Evolutionary conservation across 2,113 vertebrate species (phyloP).

Genomic region (Rhea americana): DNA sequence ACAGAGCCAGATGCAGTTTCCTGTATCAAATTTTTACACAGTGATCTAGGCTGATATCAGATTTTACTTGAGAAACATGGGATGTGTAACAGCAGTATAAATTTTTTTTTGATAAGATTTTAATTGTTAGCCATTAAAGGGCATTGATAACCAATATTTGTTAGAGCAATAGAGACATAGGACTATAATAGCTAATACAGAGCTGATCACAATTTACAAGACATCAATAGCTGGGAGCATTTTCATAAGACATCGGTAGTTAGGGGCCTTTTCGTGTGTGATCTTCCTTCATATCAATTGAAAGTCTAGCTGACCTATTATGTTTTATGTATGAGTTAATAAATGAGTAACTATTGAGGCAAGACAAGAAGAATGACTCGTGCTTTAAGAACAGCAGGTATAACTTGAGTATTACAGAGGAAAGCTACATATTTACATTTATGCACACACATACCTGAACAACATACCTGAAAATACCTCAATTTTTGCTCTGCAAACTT

Average conservation of each 20-base stretch:
- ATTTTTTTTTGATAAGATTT: not conserved
- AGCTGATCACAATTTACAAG: not conserved
- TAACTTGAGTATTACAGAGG: not conserved
- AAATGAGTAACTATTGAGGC: not conserved
- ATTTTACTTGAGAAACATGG: not conserved
- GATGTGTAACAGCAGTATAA: not conserved
- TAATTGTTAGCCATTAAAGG: not conserved
- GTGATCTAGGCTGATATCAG: not conserved
- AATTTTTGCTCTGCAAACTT: not conserved
- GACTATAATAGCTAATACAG: not conserved
- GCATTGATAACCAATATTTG: not conserved
- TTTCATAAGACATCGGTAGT: not conserved
- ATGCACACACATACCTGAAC: not conserved
- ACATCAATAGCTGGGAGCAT: not conserved
- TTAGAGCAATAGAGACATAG: not conserved
- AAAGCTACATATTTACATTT: not conserved
- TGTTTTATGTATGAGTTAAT: not conserved
- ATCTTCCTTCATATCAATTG: not conserved
- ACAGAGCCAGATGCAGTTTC: not conserved
- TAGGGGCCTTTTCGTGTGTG: not conserved
- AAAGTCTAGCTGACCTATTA: not conserved
- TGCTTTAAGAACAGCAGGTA: not conserved
- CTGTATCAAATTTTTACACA: not conserved
- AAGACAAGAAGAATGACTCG: not conserved
- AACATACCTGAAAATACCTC: not conserved